These are phyloP conservation scores for Amblyraja radiata DNA, from an alignment of 2,797 vertebrate genomes.

Conservation along the genomic window DNA sequence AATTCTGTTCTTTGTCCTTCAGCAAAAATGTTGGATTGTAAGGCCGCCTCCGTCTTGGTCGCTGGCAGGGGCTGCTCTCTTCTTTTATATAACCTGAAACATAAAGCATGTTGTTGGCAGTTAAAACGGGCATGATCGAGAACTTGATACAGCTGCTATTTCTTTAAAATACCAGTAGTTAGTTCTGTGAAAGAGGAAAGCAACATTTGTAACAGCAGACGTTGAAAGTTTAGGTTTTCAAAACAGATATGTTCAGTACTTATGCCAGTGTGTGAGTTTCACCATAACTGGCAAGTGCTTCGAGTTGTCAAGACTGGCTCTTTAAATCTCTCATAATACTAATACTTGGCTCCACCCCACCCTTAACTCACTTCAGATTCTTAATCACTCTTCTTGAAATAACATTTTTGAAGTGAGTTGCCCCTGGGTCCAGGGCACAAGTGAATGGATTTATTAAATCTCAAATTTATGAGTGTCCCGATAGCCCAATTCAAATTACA, in stretches of 20 bases:
- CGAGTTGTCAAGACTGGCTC: background rate
- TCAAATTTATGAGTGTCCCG: no score
- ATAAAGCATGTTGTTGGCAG: constrained; percentile 1
- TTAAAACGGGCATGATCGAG: background rate
- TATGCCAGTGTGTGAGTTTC: background rate
- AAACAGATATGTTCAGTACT: background rate
- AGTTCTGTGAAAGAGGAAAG: background rate
- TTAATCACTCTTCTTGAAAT: background rate
- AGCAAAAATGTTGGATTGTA: constrained; percentile 79
- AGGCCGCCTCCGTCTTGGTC: constrained; percentile 75
- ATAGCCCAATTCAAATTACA: background rate
- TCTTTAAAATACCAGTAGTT: background rate
- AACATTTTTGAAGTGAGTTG: background rate
- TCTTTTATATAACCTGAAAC: constrained; percentile 84
- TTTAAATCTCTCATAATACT: background rate
- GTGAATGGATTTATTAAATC: background rate
- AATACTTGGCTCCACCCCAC: background rate
- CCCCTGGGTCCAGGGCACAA: background rate
- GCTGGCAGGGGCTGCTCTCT: constrained; percentile 67
- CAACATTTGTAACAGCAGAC: background rate
- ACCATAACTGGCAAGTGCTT: background rate
- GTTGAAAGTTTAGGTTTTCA: background rate
- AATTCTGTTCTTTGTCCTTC: constrained; percentile 67
- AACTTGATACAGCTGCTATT: background rate
- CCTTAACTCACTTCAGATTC: background rate